Base-by-base conservation (phyloP, 2,888 invertebrate species). In the Drosophila fulvimacula region DNA sequence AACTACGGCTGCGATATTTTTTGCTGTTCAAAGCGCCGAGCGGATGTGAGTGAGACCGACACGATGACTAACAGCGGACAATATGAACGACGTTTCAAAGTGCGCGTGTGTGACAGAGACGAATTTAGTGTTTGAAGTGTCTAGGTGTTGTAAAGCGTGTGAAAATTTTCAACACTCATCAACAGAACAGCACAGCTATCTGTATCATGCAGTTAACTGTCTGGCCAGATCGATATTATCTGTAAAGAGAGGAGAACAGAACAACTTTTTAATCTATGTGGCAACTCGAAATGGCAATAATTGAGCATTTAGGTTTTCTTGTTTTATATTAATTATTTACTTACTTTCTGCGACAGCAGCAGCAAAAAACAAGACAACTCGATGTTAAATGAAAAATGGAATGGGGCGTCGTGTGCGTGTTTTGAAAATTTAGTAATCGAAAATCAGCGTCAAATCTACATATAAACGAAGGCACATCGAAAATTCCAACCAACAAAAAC, bases 1-100 rank as follows among this genome's bases (percentile, higher is more conserved):
- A 86, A 86, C 82, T 83, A 83, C 82, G 79, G 81, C 68, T 69
- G 71, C 68, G 69, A 82, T 76, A 79, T 59, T 72, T 81, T 79
- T 73, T 69, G 72, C 76, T 79, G 60, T 27, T 44, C 51, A 41
- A 53, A 61, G 75, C 64, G 49, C 30, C 55, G 73, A 70, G 44
- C 76, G 64, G 68, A 76, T 62, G 82, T 72, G 74, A 63, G 77
- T 53, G 51, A 52, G 74, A 81, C 64, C 68, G 68, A 73, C 82
- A 66, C 74, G 74, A 79, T 69, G 70, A 61, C 48, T 56, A 46
- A 62, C 48, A 55, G 48, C 67, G 67, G 58, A 74, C 76, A 42
- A 65, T 48, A 15, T 51, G 38, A 61, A 34, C 32, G 55, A 30
- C 27, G 42, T 38, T 63, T 51, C 5, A 51, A 42, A 67, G 38